Evolutionary conservation across 2,113 vertebrate genomes (phyloP).

Genomic region (Himantopus leucocephalus): DNA sequence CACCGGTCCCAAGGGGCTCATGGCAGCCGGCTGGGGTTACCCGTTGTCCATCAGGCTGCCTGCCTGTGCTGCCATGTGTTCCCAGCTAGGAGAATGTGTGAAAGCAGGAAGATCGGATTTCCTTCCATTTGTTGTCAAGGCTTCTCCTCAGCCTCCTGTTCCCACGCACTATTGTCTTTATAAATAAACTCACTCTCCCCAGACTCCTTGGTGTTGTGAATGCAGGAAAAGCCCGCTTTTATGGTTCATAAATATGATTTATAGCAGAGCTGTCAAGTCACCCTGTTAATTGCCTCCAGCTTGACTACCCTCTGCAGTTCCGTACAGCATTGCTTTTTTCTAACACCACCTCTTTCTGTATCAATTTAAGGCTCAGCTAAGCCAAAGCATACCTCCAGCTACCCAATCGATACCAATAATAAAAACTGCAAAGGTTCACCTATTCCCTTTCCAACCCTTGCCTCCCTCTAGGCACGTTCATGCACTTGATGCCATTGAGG

Average conservation of each 20-base stretch:
- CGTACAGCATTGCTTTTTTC: background rate
- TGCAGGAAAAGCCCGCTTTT: background rate
- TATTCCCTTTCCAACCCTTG: background rate
- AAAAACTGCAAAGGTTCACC: background rate
- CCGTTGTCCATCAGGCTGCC: rapidly evolving
- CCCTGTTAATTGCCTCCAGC: rapidly evolving
- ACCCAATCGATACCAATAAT: background rate
- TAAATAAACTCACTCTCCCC: background rate
- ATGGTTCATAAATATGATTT: background rate
- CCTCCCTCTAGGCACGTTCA: background rate
- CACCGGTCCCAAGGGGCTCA: background rate
- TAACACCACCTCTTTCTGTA: background rate
- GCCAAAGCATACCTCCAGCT: background rate
- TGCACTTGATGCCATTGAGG: background rate
- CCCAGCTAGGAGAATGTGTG: background rate
- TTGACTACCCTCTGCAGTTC: background rate
- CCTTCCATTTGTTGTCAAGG: background rate
- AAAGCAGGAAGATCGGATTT: background rate
- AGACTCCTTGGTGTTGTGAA: background rate
- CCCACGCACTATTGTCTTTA: background rate
- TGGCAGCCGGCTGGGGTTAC: too few species aligned
- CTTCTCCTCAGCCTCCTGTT: background rate
- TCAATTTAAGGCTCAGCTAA: background rate
- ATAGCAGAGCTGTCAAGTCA: background rate
- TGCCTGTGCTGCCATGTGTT: background rate